phyloP scores from a whole-genome alignment of 2,888 invertebrate genomes.

The Drosophila paranaensis region DNA sequence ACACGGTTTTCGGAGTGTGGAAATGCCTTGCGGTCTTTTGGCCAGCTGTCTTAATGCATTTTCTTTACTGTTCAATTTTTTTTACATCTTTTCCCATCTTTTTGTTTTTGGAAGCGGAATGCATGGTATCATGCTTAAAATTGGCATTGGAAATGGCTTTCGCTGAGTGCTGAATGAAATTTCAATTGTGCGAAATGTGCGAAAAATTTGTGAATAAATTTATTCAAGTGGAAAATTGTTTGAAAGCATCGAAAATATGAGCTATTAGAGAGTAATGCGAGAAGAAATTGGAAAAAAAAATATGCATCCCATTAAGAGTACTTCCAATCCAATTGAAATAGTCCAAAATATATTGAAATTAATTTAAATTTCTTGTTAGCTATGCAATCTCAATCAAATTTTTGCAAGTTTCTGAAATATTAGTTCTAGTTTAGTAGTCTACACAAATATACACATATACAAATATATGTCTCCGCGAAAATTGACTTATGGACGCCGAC shows the following conservation, averaged over 20 bases:
- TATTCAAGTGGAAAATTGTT: neutral
- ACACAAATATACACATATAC: neutral
- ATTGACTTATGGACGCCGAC: constrained; percentile 4
- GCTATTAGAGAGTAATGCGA: neutral
- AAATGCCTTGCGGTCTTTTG: constrained; percentile 11
- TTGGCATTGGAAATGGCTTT: constrained; percentile 43
- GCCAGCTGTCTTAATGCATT: constrained; percentile 41
- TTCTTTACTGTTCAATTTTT: constrained; percentile 7
- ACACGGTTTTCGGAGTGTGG: constrained; percentile 51
- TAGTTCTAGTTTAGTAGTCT: neutral
- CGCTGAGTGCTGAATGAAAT: constrained; percentile 26
- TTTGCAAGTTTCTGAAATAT: neutral
- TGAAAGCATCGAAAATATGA: neutral
- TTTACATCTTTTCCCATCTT: constrained; percentile 3
- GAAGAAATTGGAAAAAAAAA: neutral
- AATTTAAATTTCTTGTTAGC: neutral
- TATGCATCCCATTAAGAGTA: neutral
- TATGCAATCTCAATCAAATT: constrained; percentile 10
- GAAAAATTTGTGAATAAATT: constrained; percentile 3
- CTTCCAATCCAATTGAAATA: neutral
- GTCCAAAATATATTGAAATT: neutral
- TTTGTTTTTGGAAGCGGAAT: constrained; percentile 46
- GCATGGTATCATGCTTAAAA: constrained; percentile 71
- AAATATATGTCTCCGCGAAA: neutral
- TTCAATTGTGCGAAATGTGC: constrained; percentile 28